phyloP scores from a whole-genome alignment of 2,888 invertebrate species.

The Pseudolycoriella hygida region DNA sequence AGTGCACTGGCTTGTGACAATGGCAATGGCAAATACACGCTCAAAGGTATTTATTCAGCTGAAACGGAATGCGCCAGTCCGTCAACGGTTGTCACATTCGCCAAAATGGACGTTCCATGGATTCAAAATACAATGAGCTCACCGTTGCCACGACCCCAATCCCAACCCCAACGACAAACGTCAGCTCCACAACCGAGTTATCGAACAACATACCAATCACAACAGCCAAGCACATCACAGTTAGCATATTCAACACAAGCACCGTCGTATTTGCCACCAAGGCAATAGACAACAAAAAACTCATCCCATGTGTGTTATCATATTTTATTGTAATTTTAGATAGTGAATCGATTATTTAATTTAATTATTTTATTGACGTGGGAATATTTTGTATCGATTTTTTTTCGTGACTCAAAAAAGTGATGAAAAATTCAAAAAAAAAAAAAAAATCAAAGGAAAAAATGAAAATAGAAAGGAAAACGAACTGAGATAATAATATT shows the following conservation, averaged over 20 bases:
- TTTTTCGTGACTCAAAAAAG: not conserved
- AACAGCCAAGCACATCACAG: conserved; percentile 2
- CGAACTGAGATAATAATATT: no score
- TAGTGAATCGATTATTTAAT: conserved; percentile 4
- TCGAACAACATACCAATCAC: not conserved
- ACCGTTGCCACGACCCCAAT: not conserved
- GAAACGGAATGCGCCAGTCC: conserved; percentile 45
- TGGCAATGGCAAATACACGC: conserved; percentile 45
- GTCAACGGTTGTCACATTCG: conserved; percentile 38
- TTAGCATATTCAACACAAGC: conserved; percentile 3
- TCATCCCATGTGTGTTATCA: not conserved
- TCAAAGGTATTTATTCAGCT: conserved; percentile 59
- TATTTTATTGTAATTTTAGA: not conserved
- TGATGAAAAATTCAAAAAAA: no score
- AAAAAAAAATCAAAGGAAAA: no score
- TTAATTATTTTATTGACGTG: not conserved
- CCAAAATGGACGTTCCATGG: conserved; percentile 43
- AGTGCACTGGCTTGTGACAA: conserved; percentile 64
- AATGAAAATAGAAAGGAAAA: no score
- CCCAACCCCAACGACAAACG: not conserved
- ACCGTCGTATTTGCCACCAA: conserved; percentile 2
- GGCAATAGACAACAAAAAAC: not conserved
- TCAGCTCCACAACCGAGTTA: not conserved
- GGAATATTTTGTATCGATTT: not conserved
- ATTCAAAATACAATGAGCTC: conserved; percentile 15